A percentile compares a stretch with the other conserved stretches of the same genome.
Conservation (phyloP, 2,797 vertebrate genomes). For the Nasua narica region DNA sequence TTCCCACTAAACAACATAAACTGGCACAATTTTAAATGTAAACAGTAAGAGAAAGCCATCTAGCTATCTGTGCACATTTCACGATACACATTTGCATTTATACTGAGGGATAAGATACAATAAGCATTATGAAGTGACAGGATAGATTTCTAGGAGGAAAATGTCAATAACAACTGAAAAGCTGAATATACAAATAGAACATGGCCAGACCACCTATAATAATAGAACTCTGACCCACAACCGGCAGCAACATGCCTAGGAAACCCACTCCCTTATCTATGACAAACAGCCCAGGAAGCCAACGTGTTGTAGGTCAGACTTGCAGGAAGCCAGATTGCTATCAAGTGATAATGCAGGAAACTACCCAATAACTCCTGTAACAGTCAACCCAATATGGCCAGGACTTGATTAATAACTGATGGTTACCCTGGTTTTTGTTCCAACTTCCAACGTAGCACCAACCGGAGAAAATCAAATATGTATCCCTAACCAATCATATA, state of each 20-base stretch:
- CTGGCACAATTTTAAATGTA: not conserved
- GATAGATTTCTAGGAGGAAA: not conserved
- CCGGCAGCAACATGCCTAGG: not conserved
- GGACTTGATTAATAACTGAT: not conserved
- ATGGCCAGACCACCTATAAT: not conserved
- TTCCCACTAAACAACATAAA: not conserved
- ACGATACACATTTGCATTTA: not conserved
- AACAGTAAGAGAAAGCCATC: not conserved
- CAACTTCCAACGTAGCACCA: not conserved
- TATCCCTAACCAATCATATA: not conserved
- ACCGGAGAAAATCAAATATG: not conserved
- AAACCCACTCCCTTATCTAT: not conserved
- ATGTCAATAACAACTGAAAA: not conserved
- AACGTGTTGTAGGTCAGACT: not conserved
- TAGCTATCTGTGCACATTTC: not conserved
- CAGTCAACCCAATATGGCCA: not conserved
- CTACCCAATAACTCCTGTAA: not conserved
- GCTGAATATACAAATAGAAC: not conserved
- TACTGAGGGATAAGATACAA: not conserved
- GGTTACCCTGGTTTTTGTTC: not conserved
- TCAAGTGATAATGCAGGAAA: not conserved
- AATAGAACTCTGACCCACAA: not conserved
- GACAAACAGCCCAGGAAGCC: not conserved
- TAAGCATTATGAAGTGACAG: not conserved
- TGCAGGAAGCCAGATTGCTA: not conserved